Evolutionary conservation across 2,888 invertebrate species (phyloP).

Genomic region (Drosophila rellima): DNA sequence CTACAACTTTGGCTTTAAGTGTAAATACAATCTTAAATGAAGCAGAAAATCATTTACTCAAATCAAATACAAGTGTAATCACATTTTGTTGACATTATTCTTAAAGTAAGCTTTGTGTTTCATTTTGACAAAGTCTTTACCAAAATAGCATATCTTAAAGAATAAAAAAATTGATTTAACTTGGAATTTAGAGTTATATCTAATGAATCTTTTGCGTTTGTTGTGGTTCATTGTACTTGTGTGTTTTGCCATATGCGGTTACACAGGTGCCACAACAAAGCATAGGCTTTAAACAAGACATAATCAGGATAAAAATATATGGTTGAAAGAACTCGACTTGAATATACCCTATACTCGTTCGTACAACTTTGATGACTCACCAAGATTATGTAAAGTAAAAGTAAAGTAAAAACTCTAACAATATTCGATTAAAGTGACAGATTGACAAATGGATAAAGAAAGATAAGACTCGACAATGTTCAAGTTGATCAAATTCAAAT

Average conservation of each 20-base stretch:
- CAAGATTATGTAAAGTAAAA: background rate
- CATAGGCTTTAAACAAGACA: slow-evolving; percentile 25
- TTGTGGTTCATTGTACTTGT: slow-evolving; percentile 28
- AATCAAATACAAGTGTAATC: slow-evolving; percentile 12
- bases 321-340: background rate
- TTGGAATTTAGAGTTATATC: background rate
- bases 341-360: background rate
- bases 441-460: background rate
- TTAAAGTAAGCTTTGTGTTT: background rate
- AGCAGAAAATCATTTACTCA: slow-evolving; percentile 5
- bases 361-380: background rate
- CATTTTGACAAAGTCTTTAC: background rate
- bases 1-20: background rate
- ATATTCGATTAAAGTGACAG: background rate
- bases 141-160: background rate
- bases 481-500: background rate
- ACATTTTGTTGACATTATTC: slow-evolving; percentile 1
- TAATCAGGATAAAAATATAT: background rate
- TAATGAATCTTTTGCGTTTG: slow-evolving; percentile 30
- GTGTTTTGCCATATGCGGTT: slow-evolving; percentile 34
- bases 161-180: slow-evolving; percentile 10
- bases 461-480: background rate
- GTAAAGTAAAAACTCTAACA: background rate
- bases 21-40: slow-evolving; percentile 3
- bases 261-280: slow-evolving; percentile 53